Evolutionary conservation across 2,113 vertebrate genomes (phyloP), one percentile per base, ranked within the genome.

Genomic region (Patagioenas fasciata): DNA sequence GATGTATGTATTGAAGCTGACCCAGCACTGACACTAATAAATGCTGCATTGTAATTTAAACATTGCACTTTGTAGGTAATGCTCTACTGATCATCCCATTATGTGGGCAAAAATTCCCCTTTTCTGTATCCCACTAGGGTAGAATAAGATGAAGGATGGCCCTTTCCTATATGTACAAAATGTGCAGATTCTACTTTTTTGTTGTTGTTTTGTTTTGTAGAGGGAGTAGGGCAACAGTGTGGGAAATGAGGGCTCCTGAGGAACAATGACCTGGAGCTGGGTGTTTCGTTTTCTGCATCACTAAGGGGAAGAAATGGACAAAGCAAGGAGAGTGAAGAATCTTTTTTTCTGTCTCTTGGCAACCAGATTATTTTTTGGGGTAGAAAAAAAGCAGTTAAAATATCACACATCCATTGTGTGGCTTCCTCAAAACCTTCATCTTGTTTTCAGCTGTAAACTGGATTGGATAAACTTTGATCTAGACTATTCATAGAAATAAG

Each of bases 1-100:
- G 99, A 99, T 53, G 99, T 99, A 98, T 87, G 99, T 99, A 97
- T 95, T 87, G 79, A 92, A 69, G 65, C 36, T 79, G 58, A 83
- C 18, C 10, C 26, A 67, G 25, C 58, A 32, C 66, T 83, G 58
- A 70, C 9, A 40, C 32, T 64, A 91, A 61, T 2, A 78, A 70
- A 42, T 66, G 47, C 32, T 85, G 38, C 3, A 2, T 48, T 75
- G 14, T 38, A 69, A 38, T 48, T 26, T 72, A 38, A 7, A 23
- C 4, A 2, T 61, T 84, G 91, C 42, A n/a, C 13, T 51, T 54
- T 70, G 31, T 78, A 61, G 67, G 56, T 66, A 80, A 36, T 70
- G 36, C 14, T 95, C 80, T 91, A n/a, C n/a, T 69, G 21, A 57
- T 57, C 20, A 9, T 77, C 58, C 36, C 20, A 16, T 60, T 15